Percentiles rank a stretch among this genome's conserved stretches.
Conservation (phyloP, 1,140 invertebrate species). For the Mya arenaria region DNA sequence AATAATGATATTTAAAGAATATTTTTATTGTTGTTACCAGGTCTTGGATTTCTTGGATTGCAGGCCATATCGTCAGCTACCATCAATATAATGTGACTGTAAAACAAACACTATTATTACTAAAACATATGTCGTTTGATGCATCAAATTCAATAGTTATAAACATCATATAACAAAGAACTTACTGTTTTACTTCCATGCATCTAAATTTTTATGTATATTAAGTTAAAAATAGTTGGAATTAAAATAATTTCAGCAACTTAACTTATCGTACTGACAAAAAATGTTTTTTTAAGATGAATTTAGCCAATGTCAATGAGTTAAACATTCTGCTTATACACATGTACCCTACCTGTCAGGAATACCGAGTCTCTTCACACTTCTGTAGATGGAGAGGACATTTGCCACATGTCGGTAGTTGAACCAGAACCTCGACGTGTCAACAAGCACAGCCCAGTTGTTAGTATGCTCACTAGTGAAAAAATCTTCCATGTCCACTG, state of each 20-base stretch:
- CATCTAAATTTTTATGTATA: no score
- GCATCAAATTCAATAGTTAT: no score
- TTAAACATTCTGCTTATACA: no score
- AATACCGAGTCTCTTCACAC: slow-evolving; percentile 98
- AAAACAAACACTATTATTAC: slow-evolving; percentile 69
- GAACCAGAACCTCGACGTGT: slow-evolving; percentile 99
- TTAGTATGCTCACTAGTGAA: slow-evolving; percentile 90
- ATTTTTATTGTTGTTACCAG: no score
- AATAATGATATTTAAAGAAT: no score
- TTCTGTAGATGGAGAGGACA: slow-evolving; percentile 98
- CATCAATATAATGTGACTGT: slow-evolving; percentile 95
- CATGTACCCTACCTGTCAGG: slow-evolving; percentile 88
- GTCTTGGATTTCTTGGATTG: slow-evolving; percentile 97
- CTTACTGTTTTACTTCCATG: no score
- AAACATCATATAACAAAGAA: no score
- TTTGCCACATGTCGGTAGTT: slow-evolving; percentile 99
- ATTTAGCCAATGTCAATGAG: neutral
- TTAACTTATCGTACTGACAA: no score
- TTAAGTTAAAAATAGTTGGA: no score
- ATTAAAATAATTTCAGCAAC: no score
- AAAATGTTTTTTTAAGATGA: neutral
- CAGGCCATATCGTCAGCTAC: slow-evolving; percentile 99
- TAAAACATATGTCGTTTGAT: no score
- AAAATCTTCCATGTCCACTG: slow-evolving; percentile 69
- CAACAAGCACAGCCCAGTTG: slow-evolving; percentile 99